These are phyloP conservation scores for Drosophila cognata DNA, from an alignment of 2,888 invertebrate genomes.

Conservation along the genomic window DNA sequence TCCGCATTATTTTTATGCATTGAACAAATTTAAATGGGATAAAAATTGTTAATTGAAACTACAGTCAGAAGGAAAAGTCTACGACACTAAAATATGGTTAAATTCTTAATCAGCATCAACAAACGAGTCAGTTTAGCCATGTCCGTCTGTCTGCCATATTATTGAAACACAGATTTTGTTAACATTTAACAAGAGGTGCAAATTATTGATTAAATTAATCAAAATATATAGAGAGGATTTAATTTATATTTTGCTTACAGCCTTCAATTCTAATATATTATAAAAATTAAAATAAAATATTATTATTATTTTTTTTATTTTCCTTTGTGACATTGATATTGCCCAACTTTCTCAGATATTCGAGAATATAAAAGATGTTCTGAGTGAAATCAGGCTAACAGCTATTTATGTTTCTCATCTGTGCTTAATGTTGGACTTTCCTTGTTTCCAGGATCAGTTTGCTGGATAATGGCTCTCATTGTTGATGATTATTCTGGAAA, in stretches of 20 bases:
- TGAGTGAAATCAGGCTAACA: not conserved
- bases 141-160: not conserved
- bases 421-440: not conserved
- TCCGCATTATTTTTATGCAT: not conserved
- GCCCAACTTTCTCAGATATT: not conserved
- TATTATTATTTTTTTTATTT: too few species aligned
- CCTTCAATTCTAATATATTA: too few species aligned
- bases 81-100: not conserved
- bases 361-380: not conserved
- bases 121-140: not conserved
- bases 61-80: not conserved
- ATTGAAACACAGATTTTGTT: not conserved
- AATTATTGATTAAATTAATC: too few species aligned
- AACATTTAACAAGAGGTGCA: not conserved
- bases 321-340: too few species aligned
- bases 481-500: constrained; percentile 1
- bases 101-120: not conserved
- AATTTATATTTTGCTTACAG: too few species aligned
- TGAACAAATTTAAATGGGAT: not conserved
- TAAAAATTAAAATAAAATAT: too few species aligned
- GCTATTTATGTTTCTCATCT: not conserved
- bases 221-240: too few species aligned
- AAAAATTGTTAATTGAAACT: not conserved
- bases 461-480: not conserved
- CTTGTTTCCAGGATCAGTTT: not conserved